Conservation (phyloP, 2,888 invertebrate species). For the Amphipyra tragopoginis region DNA sequence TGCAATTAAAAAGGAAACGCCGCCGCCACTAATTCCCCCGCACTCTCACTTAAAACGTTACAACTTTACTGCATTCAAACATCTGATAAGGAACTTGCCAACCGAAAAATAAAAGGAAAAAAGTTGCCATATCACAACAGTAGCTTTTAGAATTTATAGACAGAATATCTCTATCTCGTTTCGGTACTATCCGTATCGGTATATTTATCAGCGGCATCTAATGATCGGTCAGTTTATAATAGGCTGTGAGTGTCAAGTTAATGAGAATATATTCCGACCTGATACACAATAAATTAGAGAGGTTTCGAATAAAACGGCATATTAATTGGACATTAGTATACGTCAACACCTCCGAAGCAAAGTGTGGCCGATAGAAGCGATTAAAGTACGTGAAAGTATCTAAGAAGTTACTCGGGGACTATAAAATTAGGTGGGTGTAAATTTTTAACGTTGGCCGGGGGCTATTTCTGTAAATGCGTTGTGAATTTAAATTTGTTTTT, state of each 20-base stretch:
- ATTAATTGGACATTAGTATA: conserved; percentile 88
- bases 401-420: conserved; percentile 67
- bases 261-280: conserved; percentile 86
- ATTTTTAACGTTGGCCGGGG: conserved; percentile 68
- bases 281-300: conserved; percentile 84
- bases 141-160: conserved; percentile 73
- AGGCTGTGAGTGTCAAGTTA: conserved; percentile 86
- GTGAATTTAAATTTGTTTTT: conserved; percentile 72
- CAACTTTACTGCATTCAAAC: conserved; percentile 74
- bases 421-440: conserved; percentile 79
- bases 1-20: conserved; percentile 73
- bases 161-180: conserved; percentile 82
- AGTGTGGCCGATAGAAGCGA: conserved; percentile 65
- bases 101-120: conserved; percentile 57
- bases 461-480: conserved; percentile 67
- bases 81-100: conserved; percentile 73
- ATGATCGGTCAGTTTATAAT: conserved; percentile 84
- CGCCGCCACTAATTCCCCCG: conserved; percentile 67
- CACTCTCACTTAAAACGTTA: conserved; percentile 68
- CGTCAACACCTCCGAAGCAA: conserved; percentile 78
- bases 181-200: conserved; percentile 70
- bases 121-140: conserved; percentile 67
- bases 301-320: conserved; percentile 83
- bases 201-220: conserved; percentile 82
- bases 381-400: conserved; percentile 72